Evolutionary conservation across 1,140 invertebrate genomes (phyloP).

Genomic region (Apis cerana): DNA sequence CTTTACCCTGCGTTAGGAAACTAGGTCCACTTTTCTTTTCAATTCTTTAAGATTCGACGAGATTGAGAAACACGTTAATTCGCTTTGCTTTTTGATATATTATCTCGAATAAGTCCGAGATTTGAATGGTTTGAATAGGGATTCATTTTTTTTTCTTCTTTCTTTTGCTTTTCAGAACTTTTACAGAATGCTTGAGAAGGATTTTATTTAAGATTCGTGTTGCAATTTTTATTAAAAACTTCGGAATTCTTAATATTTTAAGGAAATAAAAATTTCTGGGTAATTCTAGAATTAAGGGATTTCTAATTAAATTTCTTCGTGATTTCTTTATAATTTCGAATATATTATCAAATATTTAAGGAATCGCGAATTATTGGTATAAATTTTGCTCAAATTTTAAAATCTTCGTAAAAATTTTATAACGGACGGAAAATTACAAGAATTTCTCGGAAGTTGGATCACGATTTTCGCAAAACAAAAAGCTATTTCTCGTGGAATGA

Average conservation of each 20-base stretch:
- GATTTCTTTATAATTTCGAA: too few relatives aligned
- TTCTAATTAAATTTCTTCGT: too few relatives aligned
- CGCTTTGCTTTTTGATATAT: background rate
- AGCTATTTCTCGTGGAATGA: background rate
- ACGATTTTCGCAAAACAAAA: background rate
- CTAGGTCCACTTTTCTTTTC: background rate
- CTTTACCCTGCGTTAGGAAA: background rate
- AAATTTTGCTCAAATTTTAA: background rate
- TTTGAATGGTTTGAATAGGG: too few relatives aligned
- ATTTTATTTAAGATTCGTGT: background rate
- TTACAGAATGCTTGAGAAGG: background rate
- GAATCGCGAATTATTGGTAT: background rate
- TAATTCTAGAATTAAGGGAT: too few relatives aligned
- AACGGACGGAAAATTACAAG: too few relatives aligned
- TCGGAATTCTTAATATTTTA: too few relatives aligned
- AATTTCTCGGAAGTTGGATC: background rate
- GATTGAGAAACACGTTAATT: background rate
- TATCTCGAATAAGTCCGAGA: too few relatives aligned
- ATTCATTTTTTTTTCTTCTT: too few relatives aligned
- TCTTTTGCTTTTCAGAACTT: too few relatives aligned
- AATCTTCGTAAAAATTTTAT: background rate
- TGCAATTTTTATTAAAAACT: too few relatives aligned
- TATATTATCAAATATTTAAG: background rate
- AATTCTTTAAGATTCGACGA: background rate
- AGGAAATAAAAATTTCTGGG: too few relatives aligned